Percentiles rank a stretch among this genome's conserved stretches.
Conservation (phyloP, 2,113 vertebrate genomes). For the Rhipidura dahli region DNA sequence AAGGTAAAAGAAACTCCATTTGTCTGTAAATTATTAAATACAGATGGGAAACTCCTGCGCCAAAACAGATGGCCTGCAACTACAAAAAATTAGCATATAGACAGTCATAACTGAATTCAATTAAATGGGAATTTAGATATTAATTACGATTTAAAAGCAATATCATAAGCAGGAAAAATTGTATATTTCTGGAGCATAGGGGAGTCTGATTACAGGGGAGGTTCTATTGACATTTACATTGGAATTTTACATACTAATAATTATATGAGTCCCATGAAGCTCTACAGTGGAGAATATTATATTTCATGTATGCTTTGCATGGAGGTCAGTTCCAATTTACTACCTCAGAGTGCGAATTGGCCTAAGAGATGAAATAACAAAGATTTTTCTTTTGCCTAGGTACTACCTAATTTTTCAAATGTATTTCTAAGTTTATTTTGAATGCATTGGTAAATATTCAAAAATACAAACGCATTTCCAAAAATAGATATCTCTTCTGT, state of each 20-base stretch:
- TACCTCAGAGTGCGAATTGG: background rate
- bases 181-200: background rate
- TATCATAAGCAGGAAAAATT: constrained; percentile 7
- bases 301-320: background rate
- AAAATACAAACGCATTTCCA: background rate
- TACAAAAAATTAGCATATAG: constrained; percentile 51
- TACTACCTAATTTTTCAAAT: background rate
- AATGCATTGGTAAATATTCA: background rate
- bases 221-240: background rate
- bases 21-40: constrained; percentile 45
- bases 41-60: constrained; percentile 4
- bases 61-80: constrained; percentile 39
- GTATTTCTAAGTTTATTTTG: background rate
- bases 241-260: background rate
- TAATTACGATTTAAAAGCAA: constrained; percentile 55
- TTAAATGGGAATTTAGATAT: constrained; percentile 52
- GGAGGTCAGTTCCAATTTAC: background rate
- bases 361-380: background rate
- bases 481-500: background rate
- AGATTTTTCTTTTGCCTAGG: background rate
- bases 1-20: background rate
- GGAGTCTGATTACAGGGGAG: background rate
- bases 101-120: constrained; percentile 32
- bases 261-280: background rate
- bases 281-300: background rate